phyloP scores from a whole-genome alignment of 35 echinoderm and acorn worm species.

The Chiridota heheva region DNA sequence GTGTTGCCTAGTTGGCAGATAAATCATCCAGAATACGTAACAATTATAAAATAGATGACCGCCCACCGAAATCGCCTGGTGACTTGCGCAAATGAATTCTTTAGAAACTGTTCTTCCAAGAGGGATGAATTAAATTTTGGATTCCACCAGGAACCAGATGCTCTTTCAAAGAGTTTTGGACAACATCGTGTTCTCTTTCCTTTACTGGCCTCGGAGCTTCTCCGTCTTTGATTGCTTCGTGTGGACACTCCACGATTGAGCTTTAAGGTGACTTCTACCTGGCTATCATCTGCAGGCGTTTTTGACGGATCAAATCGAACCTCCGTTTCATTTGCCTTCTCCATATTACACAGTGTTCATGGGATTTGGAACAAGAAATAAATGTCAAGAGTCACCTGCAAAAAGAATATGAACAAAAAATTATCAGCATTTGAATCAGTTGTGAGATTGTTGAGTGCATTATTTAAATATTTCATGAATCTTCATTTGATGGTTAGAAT shows the following conservation, averaged over 20 bases:
- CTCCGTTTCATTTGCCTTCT: conserved; percentile 63
- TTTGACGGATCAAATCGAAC: conserved; percentile 68
- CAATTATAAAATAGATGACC: conserved; percentile 70
- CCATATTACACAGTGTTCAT: too few relatives aligned
- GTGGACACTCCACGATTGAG: conserved; percentile 28
- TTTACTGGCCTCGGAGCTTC: conserved; percentile 74
- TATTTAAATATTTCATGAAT: too few relatives aligned
- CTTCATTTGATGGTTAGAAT: too few relatives aligned
- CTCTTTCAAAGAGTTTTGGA: conserved; percentile 93
- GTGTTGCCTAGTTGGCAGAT: conserved; percentile 35
- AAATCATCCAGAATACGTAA: conserved; percentile 88
- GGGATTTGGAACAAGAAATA: too few relatives aligned
- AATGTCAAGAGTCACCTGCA: too few relatives aligned
- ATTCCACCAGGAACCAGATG: conserved; percentile 94
- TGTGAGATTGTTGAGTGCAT: too few relatives aligned
- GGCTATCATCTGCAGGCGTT: conserved; percentile 62
- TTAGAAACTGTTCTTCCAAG: conserved; percentile 87
- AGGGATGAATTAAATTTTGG: conserved; percentile 85
- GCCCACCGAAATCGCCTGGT: conserved; percentile 78
- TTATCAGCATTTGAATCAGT: too few relatives aligned
- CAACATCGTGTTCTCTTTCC: conserved; percentile 52
- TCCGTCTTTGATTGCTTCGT: conserved; percentile 36
- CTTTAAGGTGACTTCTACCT: conserved; percentile 67
- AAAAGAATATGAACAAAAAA: too few relatives aligned
- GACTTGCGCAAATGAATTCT: conserved; percentile 69